These are phyloP conservation scores for Neodiprion virginianus DNA, from an alignment of 1,140 invertebrate genomes.

Conservation along the genomic window DNA sequence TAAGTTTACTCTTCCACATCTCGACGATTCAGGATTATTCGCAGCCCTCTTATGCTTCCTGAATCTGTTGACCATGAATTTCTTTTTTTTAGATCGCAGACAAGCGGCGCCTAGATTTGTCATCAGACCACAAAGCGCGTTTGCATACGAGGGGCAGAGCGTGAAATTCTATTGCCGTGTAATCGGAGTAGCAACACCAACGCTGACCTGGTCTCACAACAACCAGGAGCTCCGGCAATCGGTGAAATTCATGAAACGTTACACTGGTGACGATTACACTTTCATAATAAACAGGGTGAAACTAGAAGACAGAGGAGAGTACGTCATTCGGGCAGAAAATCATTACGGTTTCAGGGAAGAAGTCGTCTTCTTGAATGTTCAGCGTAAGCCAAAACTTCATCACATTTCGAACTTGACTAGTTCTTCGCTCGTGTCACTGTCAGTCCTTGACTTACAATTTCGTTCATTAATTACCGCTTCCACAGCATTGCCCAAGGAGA, in stretches of 20 bases:
- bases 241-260: constrained; percentile 99
- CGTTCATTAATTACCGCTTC: constrained; percentile 14
- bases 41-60: background rate
- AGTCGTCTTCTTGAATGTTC: constrained; percentile 96
- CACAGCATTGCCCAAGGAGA: constrained; percentile 81
- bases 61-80: constrained; percentile 18
- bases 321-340: constrained; percentile 96
- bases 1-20: constrained; percentile 55
- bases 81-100: constrained; percentile 77
- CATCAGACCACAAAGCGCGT: constrained; percentile 92
- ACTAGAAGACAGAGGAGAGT: constrained; percentile 94
- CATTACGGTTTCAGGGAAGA: constrained; percentile 97
- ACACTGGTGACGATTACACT: constrained; percentile 94
- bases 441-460: background rate
- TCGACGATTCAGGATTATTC: background rate
- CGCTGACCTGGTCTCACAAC: constrained; percentile 95
- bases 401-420: background rate
- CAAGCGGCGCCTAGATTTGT: constrained; percentile 98
- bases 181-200: constrained; percentile 92
- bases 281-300: constrained; percentile 97
- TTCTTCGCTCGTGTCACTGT: background rate
- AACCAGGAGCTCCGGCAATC: constrained; percentile 94
- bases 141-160: constrained; percentile 96
- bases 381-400: constrained; percentile 72
- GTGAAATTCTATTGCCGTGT: constrained; percentile 97